These are phyloP conservation scores for Dryobates pubescens DNA, from an alignment of 2,797 vertebrate species.

Conservation along the genomic window DNA sequence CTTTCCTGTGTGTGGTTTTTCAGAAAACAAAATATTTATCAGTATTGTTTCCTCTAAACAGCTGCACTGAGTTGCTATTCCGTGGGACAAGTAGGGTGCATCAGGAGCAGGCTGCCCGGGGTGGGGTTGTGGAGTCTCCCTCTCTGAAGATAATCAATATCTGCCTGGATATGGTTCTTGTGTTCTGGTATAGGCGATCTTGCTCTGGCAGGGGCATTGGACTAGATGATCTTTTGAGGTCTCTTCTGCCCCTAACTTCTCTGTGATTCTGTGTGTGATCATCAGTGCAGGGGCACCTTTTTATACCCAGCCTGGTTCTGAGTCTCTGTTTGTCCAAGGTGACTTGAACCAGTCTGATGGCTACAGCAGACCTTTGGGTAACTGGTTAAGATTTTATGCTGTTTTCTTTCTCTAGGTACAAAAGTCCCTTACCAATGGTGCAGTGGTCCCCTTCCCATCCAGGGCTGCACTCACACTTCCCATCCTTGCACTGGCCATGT, in stretches of 20 bases:
- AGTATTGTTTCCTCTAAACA: neutral
- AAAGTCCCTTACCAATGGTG: conserved; percentile 87
- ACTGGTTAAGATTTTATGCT: neutral
- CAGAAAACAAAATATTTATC: neutral
- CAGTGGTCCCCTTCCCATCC: conserved; percentile 97
- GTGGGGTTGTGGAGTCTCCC: no score
- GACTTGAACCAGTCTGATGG: neutral
- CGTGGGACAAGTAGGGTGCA: neutral
- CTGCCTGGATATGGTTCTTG: no score
- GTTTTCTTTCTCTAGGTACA: neutral
- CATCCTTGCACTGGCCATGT: conserved; percentile 93
- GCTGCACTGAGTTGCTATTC: neutral
- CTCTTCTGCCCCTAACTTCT: no score
- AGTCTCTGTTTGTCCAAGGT: neutral
- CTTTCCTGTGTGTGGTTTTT: neutral
- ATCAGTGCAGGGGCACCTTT: neutral
- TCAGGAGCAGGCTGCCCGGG: no score
- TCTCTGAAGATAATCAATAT: no score
- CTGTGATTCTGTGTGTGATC: no score
- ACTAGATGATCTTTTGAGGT: no score
- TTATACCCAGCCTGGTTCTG: neutral
- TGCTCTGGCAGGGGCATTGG: no score
- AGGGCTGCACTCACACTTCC: conserved; percentile 92
- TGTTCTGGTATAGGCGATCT: no score
- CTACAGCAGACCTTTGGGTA: neutral